Evolutionary conservation across 2,888 invertebrate species (phyloP).

Genomic region (Phytoseiulus persimilis): DNA sequence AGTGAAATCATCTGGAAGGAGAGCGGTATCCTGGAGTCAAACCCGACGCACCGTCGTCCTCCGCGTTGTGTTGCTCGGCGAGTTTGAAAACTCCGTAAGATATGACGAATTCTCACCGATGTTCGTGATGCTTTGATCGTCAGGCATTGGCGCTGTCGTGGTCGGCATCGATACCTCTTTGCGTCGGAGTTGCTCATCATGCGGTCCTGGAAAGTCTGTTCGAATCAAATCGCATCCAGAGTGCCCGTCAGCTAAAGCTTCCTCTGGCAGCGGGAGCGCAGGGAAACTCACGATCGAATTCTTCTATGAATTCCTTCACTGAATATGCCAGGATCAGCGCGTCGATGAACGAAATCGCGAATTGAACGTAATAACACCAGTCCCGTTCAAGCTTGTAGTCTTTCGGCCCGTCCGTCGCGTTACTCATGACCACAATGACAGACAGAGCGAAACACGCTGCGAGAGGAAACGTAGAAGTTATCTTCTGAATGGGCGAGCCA

Average conservation of each 20-base stretch:
- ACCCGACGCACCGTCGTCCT: too few relatives aligned
- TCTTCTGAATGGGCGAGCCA: too few relatives aligned
- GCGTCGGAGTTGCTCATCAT: not conserved
- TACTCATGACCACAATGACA: not conserved
- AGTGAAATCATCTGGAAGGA: not conserved
- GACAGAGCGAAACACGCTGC: conserved; percentile 11
- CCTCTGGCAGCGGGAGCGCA: not conserved
- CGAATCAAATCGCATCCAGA: too few relatives aligned
- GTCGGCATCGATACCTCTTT: not conserved
- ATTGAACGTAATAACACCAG: conserved; percentile 10
- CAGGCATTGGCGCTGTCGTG: not conserved
- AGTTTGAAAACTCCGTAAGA: too few relatives aligned
- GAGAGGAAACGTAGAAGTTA: not conserved
- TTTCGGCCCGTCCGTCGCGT: not conserved
- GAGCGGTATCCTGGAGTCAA: too few relatives aligned
- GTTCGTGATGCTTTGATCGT: not conserved
- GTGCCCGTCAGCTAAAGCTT: too few relatives aligned
- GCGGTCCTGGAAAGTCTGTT: too few relatives aligned
- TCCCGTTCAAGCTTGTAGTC: conserved; percentile 12
- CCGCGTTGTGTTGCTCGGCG: too few relatives aligned
- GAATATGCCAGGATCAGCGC: not conserved
- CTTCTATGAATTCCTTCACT: not conserved
- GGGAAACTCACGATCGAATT: conserved; percentile 9
- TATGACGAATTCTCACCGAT: not conserved
- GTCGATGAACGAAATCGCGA: not conserved